Conservation (phyloP, 1,140 invertebrate genomes). For the Magallana angulata region DNA sequence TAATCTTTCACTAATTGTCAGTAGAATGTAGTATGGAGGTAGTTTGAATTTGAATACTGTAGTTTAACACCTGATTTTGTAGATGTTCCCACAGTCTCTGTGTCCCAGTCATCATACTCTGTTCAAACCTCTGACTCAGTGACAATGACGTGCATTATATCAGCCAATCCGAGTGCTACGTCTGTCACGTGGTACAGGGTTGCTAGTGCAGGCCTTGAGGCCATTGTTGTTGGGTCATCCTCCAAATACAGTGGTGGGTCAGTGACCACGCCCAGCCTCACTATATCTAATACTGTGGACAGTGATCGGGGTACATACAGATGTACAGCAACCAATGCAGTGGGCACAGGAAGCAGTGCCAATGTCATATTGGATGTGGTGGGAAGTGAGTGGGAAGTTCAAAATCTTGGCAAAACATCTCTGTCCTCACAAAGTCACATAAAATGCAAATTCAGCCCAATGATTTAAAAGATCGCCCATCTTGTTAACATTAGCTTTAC, state of each 20-base stretch:
- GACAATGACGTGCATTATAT: conserved; percentile 20
- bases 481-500: too few species aligned
- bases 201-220: not conserved
- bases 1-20: too few species aligned
- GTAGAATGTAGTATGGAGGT: not conserved
- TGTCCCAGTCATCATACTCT: conserved; percentile 36
- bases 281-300: conserved; percentile 16
- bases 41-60: not conserved
- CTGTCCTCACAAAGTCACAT: too few species aligned
- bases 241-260: conserved; percentile 21
- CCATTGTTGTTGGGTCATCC: not conserved
- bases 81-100: conserved; percentile 43
- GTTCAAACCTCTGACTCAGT: not conserved
- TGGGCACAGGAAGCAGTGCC: conserved; percentile 34
- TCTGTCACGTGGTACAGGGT: conserved; percentile 38
- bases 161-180: conserved; percentile 7
- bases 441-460: too few species aligned
- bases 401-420: too few species aligned
- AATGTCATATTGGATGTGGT: not conserved
- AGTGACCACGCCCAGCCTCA: conserved; percentile 19
- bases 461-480: too few species aligned
- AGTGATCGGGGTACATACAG: conserved; percentile 34
- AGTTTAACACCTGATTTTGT: not conserved
- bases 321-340: conserved; percentile 41
- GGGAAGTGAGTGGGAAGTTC: conserved; percentile 15